phyloP scores from a whole-genome alignment of 2,797 vertebrate genomes.

The Arctocebus calabarensis region DNA sequence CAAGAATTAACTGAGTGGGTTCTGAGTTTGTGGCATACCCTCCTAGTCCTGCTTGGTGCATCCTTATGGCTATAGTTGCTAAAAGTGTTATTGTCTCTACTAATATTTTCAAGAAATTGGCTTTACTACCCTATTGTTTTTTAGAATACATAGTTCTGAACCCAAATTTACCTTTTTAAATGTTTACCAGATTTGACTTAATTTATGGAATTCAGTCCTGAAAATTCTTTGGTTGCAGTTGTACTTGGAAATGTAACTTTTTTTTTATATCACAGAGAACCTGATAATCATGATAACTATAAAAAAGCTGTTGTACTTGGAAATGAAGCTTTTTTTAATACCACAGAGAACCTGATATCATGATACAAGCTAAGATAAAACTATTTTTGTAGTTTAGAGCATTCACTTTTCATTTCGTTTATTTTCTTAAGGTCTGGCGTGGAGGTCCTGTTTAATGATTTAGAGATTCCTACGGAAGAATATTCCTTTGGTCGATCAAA shows the following conservation, averaged over 20 bases:
- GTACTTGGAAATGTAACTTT: background rate
- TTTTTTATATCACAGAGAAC: background rate
- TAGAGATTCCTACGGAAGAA: conserved; percentile 94
- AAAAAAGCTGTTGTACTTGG: background rate
- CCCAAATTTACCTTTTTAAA: background rate
- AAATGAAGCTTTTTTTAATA: background rate
- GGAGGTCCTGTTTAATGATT: conserved; percentile 94
- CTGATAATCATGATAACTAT: background rate
- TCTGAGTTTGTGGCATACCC: background rate
- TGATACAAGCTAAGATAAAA: background rate
- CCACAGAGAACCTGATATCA: background rate
- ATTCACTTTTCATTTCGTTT: conserved; percentile 38
- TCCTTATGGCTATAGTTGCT: background rate
- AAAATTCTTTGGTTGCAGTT: conserved; percentile 34
- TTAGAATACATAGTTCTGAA: conserved; percentile 40
- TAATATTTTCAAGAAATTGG: conserved; percentile 40
- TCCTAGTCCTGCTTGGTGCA: background rate
- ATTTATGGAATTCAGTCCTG: conserved; percentile 20
- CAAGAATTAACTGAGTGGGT: background rate
- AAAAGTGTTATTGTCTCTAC: background rate
- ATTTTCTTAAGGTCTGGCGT: conserved; percentile 93
- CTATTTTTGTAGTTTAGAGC: conserved; percentile 48
- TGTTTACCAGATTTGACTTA: background rate
- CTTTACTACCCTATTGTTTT: background rate
- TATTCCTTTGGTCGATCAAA: conserved; percentile 97